These are phyloP conservation scores for Trachelus troglodyta DNA, from an alignment of 2,888 invertebrate species.

Conservation along the genomic window DNA sequence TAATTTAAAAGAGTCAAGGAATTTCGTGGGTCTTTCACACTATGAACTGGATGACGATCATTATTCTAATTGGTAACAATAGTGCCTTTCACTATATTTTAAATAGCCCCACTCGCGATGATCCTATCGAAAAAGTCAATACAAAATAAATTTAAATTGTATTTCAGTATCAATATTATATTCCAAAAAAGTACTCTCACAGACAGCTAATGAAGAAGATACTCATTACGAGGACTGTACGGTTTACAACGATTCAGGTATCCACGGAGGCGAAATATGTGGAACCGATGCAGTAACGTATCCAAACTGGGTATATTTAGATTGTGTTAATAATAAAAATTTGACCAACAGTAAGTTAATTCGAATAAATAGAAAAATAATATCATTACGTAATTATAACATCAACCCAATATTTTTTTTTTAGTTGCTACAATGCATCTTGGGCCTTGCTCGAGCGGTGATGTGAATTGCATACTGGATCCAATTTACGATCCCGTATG, in stretches of 20 bases:
- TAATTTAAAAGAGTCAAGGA: too few relatives aligned
- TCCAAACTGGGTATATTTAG: slow-evolving; percentile 31
- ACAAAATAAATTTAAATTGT: too few relatives aligned
- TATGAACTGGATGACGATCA: too few relatives aligned
- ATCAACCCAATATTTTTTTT: background rate
- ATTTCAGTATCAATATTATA: too few relatives aligned
- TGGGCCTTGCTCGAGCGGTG: slow-evolving; percentile 28
- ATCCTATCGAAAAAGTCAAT: too few relatives aligned
- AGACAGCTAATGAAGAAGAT: too few relatives aligned
- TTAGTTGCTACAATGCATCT: slow-evolving; percentile 19
- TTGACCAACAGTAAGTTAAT: slow-evolving; percentile 15
- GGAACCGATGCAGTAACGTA: slow-evolving; percentile 37
- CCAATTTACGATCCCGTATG: slow-evolving; percentile 44
- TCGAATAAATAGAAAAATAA: background rate
- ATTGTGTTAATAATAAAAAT: slow-evolving; percentile 28
- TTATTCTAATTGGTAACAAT: too few relatives aligned
- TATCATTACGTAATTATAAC: background rate
- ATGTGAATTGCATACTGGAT: slow-evolving; percentile 32
- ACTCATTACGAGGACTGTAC: slow-evolving; percentile 22
- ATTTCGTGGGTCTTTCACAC: too few relatives aligned
- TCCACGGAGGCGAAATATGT: slow-evolving; percentile 34
- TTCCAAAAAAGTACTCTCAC: too few relatives aligned
- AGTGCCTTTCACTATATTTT: too few relatives aligned
- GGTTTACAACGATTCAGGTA: slow-evolving; percentile 11
- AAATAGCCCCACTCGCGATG: too few relatives aligned